Percentiles rank a stretch among this genome's conserved stretches.
Evolutionary conservation across 2,113 vertebrate genomes (phyloP).

Genomic region (Myiozetetes cayanensis): DNA sequence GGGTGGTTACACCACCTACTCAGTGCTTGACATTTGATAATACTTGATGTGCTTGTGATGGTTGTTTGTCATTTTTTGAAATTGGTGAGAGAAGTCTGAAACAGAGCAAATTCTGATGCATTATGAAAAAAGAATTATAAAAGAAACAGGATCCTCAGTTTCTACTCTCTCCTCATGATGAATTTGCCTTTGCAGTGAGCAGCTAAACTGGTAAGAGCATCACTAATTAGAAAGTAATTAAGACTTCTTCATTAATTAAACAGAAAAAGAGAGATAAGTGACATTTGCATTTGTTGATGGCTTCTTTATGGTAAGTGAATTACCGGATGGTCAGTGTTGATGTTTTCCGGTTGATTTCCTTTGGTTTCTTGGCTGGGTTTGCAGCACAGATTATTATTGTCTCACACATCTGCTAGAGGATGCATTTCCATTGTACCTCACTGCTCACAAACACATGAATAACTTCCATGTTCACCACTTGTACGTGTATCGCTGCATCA

Average conservation of each 20-base stretch:
- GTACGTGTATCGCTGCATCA: background rate
- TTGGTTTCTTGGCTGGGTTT: conserved; percentile 25
- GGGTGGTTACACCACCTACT: background rate
- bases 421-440: background rate
- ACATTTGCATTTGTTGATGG: conserved; percentile 38
- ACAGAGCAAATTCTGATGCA: background rate
- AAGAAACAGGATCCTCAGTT: background rate
- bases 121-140: background rate
- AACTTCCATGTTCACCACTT: conserved; percentile 1
- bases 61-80: background rate
- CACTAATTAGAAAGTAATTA: conserved; percentile 21
- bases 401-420: conserved; percentile 6
- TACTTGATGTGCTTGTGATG: background rate
- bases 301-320: conserved; percentile 33
- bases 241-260: conserved; percentile 46
- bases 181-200: conserved; percentile 16
- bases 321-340: conserved; percentile 18
- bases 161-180: background rate
- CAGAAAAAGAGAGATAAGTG: background rate
- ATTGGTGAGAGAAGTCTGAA: background rate
- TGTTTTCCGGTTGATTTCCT: conserved; percentile 46
- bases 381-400: conserved; percentile 10
- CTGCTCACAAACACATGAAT: background rate
- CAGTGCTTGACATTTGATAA: conserved; percentile 9
- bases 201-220: background rate